phyloP scores from a whole-genome alignment of 1,140 invertebrate species.

The Tetramorium parvispinum region DNA sequence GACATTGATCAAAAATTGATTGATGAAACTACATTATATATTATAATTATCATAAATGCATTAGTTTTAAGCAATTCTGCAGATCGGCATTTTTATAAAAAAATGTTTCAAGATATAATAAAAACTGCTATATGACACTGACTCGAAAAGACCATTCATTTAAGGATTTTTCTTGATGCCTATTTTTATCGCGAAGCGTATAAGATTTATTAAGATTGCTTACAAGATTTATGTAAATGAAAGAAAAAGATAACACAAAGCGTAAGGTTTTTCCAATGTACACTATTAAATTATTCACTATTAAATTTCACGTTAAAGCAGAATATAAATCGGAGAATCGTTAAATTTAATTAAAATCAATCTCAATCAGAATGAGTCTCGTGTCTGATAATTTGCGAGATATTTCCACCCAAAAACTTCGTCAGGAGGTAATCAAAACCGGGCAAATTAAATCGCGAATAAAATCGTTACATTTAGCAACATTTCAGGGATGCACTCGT shows the following conservation, averaged over 20 bases:
- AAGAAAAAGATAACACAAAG: not conserved
- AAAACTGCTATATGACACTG: slow-evolving; percentile 31
- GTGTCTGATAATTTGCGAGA: not conserved
- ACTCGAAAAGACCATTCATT: slow-evolving; percentile 64
- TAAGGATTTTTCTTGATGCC: slow-evolving; percentile 30
- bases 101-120: slow-evolving; percentile 11
- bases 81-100: slow-evolving; percentile 9
- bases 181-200: slow-evolving; percentile 48
- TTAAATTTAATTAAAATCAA: slow-evolving; percentile 24
- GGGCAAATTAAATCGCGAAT: slow-evolving; percentile 26
- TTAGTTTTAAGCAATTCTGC: not conserved
- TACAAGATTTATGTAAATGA: not conserved
- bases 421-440: slow-evolving; percentile 24
- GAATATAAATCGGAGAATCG: not conserved
- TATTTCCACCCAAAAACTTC: not conserved
- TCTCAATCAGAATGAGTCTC: not conserved
- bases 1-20: not conserved
- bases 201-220: not conserved
- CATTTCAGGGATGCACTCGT: slow-evolving; percentile 16
- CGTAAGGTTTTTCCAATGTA: not conserved
- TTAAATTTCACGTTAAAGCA: slow-evolving; percentile 2
- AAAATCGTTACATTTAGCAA: slow-evolving; percentile 41
- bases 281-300: not conserved
- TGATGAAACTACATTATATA: not conserved
- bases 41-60: not conserved